Evolutionary conservation across 1,140 invertebrate genomes (phyloP), one percentile per base, ranked within the genome.

Genomic region (Scaptomyza montana): DNA sequence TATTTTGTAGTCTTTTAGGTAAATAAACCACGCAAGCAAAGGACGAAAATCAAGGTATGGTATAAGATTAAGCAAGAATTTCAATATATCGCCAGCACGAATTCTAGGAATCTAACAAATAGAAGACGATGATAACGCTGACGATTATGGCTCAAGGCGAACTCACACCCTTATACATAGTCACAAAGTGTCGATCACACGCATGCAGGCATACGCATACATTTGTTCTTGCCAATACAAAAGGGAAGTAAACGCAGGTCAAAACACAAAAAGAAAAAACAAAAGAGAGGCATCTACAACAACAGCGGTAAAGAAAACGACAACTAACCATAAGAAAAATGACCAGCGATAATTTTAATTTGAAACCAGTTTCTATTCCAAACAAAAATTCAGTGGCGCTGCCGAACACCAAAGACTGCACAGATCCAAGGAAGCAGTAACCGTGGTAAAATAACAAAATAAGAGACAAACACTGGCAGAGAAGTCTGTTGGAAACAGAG

Each of bases 331-430:
- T 89, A 90, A 78, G 84, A 90, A 90, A 90, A 90, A 90, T 90
- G 87, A 90, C 89, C 89, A 89, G 72, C 89, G 89, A 90, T 90
- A 90, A 90, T 90, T 90, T 90, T 90, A 90, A 90, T 90, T 90
- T 84, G 89, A 90, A 90, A 90, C 87, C 87, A 90, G 87, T 90
- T 90, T 90, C 80, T 86, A 82, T 90, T 87, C 79, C 81, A 87
- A 87, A 84, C 82, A 49, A 87, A 86, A 89, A 84, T 89, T 78
- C 71, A 72, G 80, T 75, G 65, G 59, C 71, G 57, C 64, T 68
- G 74, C 64, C 69, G 59, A 71, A 85, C 61, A 49, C 51, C 46
- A 13, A 60, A 72, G 60, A 62, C 64, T 61, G 62, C 49, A 54
- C 51, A 55, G 65, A 67, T 77, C 60, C 80, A 80, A 75, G 59